Percentiles rank a stretch among this genome's conserved stretches.
These are phyloP conservation scores for Mormyrus iriodes DNA, from an alignment of 2,113 vertebrate species.

Conservation along the genomic window DNA sequence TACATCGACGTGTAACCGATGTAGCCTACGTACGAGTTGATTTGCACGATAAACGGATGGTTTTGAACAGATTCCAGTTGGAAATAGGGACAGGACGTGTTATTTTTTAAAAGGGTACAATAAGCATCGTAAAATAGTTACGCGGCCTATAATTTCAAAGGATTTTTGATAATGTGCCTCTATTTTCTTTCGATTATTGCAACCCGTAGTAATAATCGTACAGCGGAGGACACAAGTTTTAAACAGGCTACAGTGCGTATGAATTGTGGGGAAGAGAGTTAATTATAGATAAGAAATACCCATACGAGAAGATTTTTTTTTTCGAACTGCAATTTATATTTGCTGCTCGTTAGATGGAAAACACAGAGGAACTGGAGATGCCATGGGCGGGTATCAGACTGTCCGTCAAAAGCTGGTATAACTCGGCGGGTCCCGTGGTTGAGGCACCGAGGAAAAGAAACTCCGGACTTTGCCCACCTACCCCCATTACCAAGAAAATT, in stretches of 20 bases:
- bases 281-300: neutral
- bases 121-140: too few species aligned
- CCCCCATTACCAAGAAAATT: neutral
- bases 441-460: neutral
- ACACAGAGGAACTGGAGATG: neutral
- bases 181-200: neutral
- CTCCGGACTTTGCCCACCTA: neutral
- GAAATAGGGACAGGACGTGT: too few species aligned
- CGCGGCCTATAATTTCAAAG: neutral
- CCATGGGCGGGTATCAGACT: neutral
- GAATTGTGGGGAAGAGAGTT: neutral
- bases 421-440: neutral
- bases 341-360: neutral
- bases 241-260: neutral
- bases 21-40: too few species aligned
- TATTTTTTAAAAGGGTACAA: too few species aligned
- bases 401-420: neutral
- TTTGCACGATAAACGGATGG: too few species aligned
- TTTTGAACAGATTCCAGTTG: too few species aligned
- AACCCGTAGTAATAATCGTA: neutral
- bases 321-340: neutral
- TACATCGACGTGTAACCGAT: neutral
- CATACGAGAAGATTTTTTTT: neutral
- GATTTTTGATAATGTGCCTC: neutral
- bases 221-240: neutral